Conservation (phyloP, 1,140 invertebrate species). For the Diuraphis noxia region DNA sequence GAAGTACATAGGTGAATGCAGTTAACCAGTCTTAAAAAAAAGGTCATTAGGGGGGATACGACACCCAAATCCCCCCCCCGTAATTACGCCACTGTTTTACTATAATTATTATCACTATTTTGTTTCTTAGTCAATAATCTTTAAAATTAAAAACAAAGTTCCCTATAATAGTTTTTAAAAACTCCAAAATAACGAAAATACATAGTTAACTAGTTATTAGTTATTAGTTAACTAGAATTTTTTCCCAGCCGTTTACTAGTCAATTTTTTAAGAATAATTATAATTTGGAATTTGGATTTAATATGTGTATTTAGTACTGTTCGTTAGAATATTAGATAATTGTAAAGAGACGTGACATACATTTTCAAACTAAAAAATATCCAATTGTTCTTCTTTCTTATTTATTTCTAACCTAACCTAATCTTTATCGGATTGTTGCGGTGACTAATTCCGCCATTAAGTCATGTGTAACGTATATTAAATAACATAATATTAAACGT, state of each 20-base stretch:
- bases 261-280: neutral
- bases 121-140: too few relatives aligned
- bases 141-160: neutral
- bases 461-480: neutral
- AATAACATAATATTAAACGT: neutral
- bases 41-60: too few relatives aligned
- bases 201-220: too few relatives aligned
- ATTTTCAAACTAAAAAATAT: neutral
- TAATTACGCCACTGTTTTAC: too few relatives aligned
- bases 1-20: too few relatives aligned
- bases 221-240: too few relatives aligned
- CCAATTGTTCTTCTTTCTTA: neutral
- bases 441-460: neutral
- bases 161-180: neutral
- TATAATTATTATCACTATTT: too few relatives aligned
- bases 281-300: too few relatives aligned
- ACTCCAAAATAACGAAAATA: neutral
- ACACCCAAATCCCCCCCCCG: too few relatives aligned
- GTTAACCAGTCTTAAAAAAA: too few relatives aligned
- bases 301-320: too few relatives aligned
- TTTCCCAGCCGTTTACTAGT: too few relatives aligned
- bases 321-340: neutral
- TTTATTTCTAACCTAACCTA: neutral
- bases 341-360: neutral
- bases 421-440: neutral